phyloP scores from a whole-genome alignment of 2,888 invertebrate species.

The Uloborus plumipes region DNA sequence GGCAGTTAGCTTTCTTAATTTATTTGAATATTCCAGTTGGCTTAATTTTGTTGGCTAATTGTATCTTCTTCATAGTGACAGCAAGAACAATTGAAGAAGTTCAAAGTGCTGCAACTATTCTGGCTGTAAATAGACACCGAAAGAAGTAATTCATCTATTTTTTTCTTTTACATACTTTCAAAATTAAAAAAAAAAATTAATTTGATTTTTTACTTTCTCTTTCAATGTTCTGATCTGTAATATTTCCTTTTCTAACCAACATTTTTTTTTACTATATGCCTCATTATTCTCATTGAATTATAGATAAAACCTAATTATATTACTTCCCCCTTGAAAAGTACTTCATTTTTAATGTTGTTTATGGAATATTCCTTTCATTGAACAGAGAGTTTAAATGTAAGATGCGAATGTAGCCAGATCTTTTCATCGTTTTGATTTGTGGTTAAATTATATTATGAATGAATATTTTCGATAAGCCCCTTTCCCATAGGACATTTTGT shows the following conservation, averaged over 20 bases:
- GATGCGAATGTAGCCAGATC: too few relatives aligned
- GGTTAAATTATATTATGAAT: too few relatives aligned
- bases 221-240: not conserved
- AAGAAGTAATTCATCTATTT: slow-evolving; percentile 44
- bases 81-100: slow-evolving; percentile 55
- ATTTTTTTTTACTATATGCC: not conserved
- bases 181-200: not conserved
- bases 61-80: slow-evolving; percentile 60
- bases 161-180: not conserved
- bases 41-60: slow-evolving; percentile 56
- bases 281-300: too few relatives aligned
- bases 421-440: too few relatives aligned
- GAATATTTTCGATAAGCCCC: too few relatives aligned
- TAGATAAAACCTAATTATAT: too few relatives aligned
- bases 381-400: too few relatives aligned
- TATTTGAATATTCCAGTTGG: slow-evolving; percentile 65
- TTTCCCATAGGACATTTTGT: too few relatives aligned
- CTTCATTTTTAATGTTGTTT: too few relatives aligned
- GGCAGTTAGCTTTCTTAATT: slow-evolving; percentile 60
- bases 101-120: slow-evolving; percentile 43
- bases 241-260: not conserved
- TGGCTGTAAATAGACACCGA: slow-evolving; percentile 55
- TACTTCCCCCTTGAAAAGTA: too few relatives aligned
- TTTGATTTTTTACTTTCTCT: not conserved
- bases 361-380: too few relatives aligned